Evolutionary conservation across 2,888 invertebrate species (phyloP), one percentile per base, ranked within the genome.

Genomic region (Oscheius sp.): DNA sequence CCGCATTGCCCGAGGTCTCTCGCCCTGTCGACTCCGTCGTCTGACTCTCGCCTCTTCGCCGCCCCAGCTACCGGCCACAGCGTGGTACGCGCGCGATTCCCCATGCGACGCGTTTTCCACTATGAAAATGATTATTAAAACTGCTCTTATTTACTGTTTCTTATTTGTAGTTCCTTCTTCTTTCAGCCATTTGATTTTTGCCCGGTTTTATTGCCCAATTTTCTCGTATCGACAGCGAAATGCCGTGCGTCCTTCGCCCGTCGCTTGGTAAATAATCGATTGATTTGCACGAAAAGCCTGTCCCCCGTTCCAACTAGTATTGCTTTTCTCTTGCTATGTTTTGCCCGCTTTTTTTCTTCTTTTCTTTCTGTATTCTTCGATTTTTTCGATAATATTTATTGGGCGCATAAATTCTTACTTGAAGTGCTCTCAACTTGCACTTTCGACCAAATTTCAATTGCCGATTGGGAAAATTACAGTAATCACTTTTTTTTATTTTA

Each of bases 51-150:
- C 12, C 35, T 59, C 61, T 35, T 68, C 61, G 52, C 76, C 29
- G 70, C 46, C 69, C 53, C 41, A 23, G 64, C 72, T 72, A 72
- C 72, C 72, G 72, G 72, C 66, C 66, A 72, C 72, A 46, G 72
- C 72, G 72, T 72, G 72, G 72, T 72, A 72, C 72, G 72, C 72
- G 72, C 72, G 64, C 66, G 46, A 29, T 46, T 46, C 46, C 45
- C 29, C 45, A 56, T 66, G 72, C 72, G 72, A 9, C 72, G 72
- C 72, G 72, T 72, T 23, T 72, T 53, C 35, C n/a, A 43, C 43
- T 25, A 45, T 64, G 35, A 35, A 35, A 35, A 35, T 35, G 35
- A 35, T 6, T 52, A 35, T 53, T 41, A 35, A 18, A 21, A 23
- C 43, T 18, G 21, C 61, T 43, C 41, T 43, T 16, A 27, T 43